Evolutionary conservation across 2,888 invertebrate species (phyloP).

Genomic region (Acleris emargana): DNA sequence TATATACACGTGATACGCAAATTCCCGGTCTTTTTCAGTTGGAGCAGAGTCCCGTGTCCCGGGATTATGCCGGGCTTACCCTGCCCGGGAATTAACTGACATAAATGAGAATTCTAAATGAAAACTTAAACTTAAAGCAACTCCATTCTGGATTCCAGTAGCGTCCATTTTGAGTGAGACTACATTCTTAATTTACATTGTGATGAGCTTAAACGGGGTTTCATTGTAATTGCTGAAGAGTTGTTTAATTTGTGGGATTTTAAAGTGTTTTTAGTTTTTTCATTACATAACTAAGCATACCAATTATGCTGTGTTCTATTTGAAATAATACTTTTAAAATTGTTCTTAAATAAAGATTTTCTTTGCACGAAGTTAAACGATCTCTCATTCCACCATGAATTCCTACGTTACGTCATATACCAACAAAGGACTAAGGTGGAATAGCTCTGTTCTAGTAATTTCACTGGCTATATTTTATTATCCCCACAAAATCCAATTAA

Average conservation of each 20-base stretch:
- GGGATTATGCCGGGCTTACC: conserved; percentile 17
- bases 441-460: too few relatives aligned
- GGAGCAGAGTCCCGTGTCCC: conserved; percentile 17
- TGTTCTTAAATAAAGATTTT: too few relatives aligned
- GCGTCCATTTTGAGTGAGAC: conserved; percentile 21
- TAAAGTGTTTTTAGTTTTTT: too few relatives aligned
- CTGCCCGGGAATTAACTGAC: conserved; percentile 23
- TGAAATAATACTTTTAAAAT: too few relatives aligned
- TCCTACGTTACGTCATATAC: too few relatives aligned
- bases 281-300: too few relatives aligned
- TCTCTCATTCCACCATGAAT: too few relatives aligned
- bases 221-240: not conserved
- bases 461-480: too few relatives aligned
- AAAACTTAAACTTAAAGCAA: conserved; percentile 32
- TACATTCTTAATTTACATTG: conserved; percentile 25
- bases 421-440: too few relatives aligned
- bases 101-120: conserved; percentile 33
- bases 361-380: too few relatives aligned
- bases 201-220: conserved; percentile 5
- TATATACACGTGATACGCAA: not conserved
- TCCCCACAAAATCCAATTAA: too few relatives aligned
- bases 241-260: not conserved
- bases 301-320: too few relatives aligned
- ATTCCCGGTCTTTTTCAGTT: conserved; percentile 16
- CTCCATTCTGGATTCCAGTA: conserved; percentile 6